Percentiles rank a stretch among this genome's conserved stretches.
Conservation (phyloP, 2,888 invertebrate species). For the Caenorhabditis sulstoni region DNA sequence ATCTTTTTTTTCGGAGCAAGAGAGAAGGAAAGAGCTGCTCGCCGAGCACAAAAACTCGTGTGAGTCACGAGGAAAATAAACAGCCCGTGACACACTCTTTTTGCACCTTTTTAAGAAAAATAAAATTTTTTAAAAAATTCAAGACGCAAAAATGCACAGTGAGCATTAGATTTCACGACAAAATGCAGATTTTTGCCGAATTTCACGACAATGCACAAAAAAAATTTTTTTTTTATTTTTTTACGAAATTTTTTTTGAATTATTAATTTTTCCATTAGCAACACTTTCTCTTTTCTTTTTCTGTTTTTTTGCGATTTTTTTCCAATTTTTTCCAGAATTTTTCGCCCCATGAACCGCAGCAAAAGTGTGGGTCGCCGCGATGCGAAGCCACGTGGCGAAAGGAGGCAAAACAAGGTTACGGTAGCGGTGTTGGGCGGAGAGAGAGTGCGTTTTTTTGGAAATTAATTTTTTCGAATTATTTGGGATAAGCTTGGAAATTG, state of each 20-base stretch:
- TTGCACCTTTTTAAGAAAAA: not conserved
- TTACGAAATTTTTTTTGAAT: not conserved
- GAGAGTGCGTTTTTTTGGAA: slow-evolving; percentile 21
- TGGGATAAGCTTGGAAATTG: not conserved
- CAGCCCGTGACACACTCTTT: not conserved
- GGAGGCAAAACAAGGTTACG: slow-evolving; percentile 53
- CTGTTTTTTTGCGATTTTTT: not conserved
- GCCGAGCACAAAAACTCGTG: no score
- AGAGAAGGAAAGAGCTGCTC: no score
- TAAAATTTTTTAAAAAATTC: slow-evolving; percentile 1
- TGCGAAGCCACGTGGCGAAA: slow-evolving; percentile 40
- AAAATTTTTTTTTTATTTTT: not conserved
- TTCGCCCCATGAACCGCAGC: slow-evolving; percentile 50
- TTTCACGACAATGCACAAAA: not conserved
- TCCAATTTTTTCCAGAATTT: not conserved
- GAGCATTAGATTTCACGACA: no score
- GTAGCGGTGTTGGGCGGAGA: slow-evolving; percentile 61
- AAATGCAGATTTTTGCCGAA: no score
- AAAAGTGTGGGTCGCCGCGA: slow-evolving; percentile 59
- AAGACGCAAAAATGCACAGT: no score
- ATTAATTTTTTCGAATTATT: not conserved
- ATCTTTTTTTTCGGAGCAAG: not conserved
- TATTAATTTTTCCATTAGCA: not conserved
- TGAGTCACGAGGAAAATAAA: not conserved
- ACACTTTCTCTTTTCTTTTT: not conserved